Base-by-base conservation (phyloP, 2,113 vertebrate genomes). In the Aplodontia rufa region DNA sequence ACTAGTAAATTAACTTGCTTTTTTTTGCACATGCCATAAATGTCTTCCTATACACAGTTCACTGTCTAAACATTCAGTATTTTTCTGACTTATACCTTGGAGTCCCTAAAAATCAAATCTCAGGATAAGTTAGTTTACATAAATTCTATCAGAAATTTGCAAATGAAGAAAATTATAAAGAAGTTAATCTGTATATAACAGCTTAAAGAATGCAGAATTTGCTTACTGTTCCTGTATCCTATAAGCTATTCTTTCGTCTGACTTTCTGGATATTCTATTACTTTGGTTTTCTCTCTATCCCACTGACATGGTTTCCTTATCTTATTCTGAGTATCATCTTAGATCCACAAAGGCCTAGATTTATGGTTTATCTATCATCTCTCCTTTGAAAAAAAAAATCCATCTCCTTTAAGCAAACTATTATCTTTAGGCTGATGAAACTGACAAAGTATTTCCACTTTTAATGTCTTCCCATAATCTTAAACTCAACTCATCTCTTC, bases 391-490 rank as follows among this genome's bases (percentile, higher is more conserved):
- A 72, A 92, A 37, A 40, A n/a, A n/a, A 55, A 87, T 72, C 28
- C 19, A 89, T 76, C 68, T 74, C 90, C 72, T 84, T 78, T 45
- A n/a, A n/a, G n/a, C n/a, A 85, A 90, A 49, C 42, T 69, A 64
- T 53, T 94, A 76, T 83, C 58, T 86, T 91, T 86, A 76, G 26
- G 42, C 9, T 71, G 51, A 83, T 53, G n/a, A n/a, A 60, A 64
- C 60, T 87, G 30, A 87, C 62, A 83, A 72, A 88, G 78, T 88
- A 72, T 68, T 78, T 53, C n/a, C 42, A 86, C 35, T 85, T 71
- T 58, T 80, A 40, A 83, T 51, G n/a, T 83, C 42, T 91, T 82
- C 75, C 47, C 90, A 17, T 86, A 87, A 87, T 76, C 76, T 86
- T 47, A 82, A 94, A 82, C 24, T 86, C 49, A 81, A n/a, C 11